These are phyloP conservation scores for Xerus inauris DNA, from an alignment of 2,113 vertebrate species.

Conservation along the genomic window DNA sequence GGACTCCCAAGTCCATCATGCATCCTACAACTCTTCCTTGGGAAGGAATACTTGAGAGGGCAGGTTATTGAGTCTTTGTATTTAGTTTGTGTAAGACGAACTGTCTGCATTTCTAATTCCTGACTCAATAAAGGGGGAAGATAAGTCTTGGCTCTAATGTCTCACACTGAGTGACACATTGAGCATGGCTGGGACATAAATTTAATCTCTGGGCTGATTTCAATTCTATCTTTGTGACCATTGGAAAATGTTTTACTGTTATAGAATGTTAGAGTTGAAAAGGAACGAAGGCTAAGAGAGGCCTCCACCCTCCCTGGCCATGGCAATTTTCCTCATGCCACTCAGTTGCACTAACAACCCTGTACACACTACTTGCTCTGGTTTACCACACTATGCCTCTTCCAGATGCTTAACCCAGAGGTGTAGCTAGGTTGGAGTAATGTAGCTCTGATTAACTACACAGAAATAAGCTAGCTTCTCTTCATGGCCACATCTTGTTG, in stretches of 20 bases:
- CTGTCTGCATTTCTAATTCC: not conserved
- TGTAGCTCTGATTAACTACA: not conserved
- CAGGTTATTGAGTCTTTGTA: not conserved
- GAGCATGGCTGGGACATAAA: not conserved
- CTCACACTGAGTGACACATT: not conserved
- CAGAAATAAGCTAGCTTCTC: not conserved
- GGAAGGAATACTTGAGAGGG: not conserved
- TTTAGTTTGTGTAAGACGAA: not conserved
- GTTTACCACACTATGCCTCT: not conserved
- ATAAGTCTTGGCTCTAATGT: not conserved
- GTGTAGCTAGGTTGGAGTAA: not conserved
- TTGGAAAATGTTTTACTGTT: not conserved
- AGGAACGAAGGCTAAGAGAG: not conserved
- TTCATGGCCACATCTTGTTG: not conserved
- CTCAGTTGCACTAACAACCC: not conserved
- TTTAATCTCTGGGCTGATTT: not conserved
- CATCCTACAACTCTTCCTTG: not conserved
- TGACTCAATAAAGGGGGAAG: not conserved
- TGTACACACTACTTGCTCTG: not conserved
- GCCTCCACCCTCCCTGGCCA: not conserved
- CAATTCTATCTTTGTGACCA: not conserved
- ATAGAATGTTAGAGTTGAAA: not conserved
- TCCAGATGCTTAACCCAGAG: not conserved
- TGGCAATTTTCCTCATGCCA: not conserved
- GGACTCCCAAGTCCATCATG: not conserved